Evolutionary conservation across 1,140 invertebrate genomes (phyloP), one percentile per base, ranked within the genome.

Genomic region (Archegozetes longisetosus): DNA sequence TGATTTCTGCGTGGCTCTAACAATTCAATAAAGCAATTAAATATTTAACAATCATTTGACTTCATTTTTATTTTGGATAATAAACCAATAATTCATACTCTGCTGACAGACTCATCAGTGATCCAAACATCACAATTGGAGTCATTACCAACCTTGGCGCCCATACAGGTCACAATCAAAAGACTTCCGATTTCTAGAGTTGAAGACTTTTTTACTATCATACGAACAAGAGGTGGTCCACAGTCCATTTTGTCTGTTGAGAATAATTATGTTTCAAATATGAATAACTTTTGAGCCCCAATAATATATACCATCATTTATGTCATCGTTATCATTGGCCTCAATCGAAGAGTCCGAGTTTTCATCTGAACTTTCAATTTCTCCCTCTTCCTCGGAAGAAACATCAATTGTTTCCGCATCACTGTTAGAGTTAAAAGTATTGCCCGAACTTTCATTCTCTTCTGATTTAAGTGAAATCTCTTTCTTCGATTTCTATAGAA

Each of bases 161-260:
- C 89, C 64, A 82, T 84, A 70, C 79, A 91, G 6, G 88, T 87
- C 3, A 94, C 78, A n/a, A 94, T 70, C 67, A 84, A 87, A 25
- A 94, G 74, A 40, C 79, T 81, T 3, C 89, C 89, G 52, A 81
- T 70, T 71, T 82, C 83, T 17, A 93, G 64, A 60, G 78, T 77
- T 27, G 77, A 67, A 0, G 87, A 87, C 67, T 85, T 79, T 64
- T 81, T 79, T 0, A 93, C 83, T 57, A 93, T 84, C n/a, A 89
- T 77, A 23, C 90, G 76, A 71, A 94, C 83, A 65, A 87, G 90
- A 0, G 89, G 50, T 52, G 50, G 50, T 9, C 50, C 14, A 9
- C 6, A 24, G 6, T 52, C 46, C 46, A 47, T 14, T n/a, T 14
- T n/a, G n/a, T 14, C n/a, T 17, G 27, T 29, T 17, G 20, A n/a